Conservation (phyloP, 35 echinoderm and acorn worm genomes). For the Heliocidaris erythrogramma region DNA sequence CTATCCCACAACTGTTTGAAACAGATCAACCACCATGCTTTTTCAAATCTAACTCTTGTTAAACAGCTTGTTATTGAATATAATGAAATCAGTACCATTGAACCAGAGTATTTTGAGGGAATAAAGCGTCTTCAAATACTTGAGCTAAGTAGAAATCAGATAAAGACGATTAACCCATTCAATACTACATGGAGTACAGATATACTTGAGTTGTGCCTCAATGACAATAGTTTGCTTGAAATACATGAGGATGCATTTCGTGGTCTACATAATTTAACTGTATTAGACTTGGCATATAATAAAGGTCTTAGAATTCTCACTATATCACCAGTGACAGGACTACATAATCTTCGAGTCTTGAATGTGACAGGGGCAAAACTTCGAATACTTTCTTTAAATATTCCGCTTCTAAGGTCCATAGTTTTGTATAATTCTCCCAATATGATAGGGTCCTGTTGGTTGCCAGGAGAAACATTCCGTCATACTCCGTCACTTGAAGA, state of each 20-base stretch:
- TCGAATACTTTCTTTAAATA: background rate
- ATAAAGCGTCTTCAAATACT: background rate
- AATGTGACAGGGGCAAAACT: background rate
- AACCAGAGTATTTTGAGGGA: background rate
- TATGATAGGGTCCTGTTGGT: background rate
- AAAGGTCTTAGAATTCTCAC: background rate
- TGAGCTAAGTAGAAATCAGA: background rate
- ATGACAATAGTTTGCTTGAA: background rate
- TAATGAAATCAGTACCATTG: background rate
- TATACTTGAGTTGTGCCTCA: background rate
- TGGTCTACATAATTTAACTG: background rate
- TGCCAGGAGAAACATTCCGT: background rate
- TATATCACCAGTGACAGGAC: background rate
- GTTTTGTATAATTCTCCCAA: background rate
- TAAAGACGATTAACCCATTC: background rate
- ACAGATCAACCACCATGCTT: background rate
- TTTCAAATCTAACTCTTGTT: background rate
- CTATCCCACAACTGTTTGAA: background rate
- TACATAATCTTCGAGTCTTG: conserved; percentile 1
- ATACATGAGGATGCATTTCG: background rate
- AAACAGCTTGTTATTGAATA: background rate
- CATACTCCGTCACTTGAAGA: background rate
- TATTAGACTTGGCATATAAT: background rate
- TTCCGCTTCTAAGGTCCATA: background rate
- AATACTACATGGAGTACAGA: background rate